Conservation (phyloP, 1,140 invertebrate genomes). For the Venturia canescens region DNA sequence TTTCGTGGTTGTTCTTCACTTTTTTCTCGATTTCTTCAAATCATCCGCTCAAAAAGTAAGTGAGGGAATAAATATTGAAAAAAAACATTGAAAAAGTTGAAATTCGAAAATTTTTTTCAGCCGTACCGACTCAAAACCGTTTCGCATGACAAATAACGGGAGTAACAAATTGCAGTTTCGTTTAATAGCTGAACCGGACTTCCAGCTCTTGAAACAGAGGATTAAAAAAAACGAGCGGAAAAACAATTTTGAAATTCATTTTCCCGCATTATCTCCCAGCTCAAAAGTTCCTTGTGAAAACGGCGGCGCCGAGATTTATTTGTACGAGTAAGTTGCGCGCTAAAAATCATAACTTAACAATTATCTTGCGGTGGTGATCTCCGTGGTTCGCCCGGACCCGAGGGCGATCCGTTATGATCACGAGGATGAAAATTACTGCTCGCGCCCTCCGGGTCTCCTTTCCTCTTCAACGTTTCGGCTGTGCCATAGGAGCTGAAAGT, state of each 20-base stretch:
- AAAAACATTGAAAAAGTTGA: too few species aligned
- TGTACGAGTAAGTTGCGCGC: background rate
- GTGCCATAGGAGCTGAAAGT: background rate
- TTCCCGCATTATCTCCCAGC: background rate
- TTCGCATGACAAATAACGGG: too few species aligned
- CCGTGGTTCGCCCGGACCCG: background rate
- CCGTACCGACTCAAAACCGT: too few species aligned
- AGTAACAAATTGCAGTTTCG: too few species aligned
- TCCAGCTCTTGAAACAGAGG: too few species aligned
- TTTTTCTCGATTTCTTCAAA: too few species aligned
- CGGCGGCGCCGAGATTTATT: background rate
- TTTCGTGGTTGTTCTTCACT: too few species aligned
- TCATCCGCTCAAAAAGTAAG: too few species aligned
- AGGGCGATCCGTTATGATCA: constrained; percentile 54
- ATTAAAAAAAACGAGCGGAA: background rate
- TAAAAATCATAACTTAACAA: constrained; percentile 68
- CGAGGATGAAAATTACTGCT: constrained; percentile 21
- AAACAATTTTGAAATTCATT: background rate
- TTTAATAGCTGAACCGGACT: too few species aligned
- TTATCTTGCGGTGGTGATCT: constrained; percentile 58
- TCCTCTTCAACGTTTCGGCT: background rate
- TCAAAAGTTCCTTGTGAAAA: background rate
- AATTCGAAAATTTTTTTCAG: too few species aligned
- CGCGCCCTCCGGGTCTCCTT: background rate
- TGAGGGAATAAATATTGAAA: too few species aligned